Evolutionary conservation across 2,113 vertebrate genomes (phyloP).

Genomic region (Amia ocellicauda): DNA sequence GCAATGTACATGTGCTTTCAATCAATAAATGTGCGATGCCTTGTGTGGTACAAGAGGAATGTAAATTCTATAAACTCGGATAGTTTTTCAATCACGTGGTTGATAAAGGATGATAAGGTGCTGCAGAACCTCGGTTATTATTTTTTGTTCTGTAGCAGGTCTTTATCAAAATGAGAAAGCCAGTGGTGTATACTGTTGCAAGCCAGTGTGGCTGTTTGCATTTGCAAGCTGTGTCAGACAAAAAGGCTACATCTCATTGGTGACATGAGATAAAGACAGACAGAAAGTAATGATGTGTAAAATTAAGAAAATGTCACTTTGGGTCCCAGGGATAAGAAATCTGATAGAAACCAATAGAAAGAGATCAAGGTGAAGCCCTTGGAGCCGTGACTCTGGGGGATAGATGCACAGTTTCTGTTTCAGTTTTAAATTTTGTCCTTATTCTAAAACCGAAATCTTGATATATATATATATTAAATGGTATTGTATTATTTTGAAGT

Average conservation of each 20-base stretch:
- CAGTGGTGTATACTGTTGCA: neutral
- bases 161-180: neutral
- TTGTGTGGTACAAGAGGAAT: too few species aligned
- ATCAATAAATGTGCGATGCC: too few species aligned
- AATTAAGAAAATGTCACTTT: slow-evolving; percentile 61
- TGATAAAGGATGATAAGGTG: too few species aligned
- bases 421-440: neutral
- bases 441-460: too few species aligned
- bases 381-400: slow-evolving; percentile 3
- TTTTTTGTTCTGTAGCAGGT: neutral
- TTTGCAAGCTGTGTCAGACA: neutral
- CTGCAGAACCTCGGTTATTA: too few species aligned
- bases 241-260: slow-evolving; percentile 25
- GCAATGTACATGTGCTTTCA: too few species aligned
- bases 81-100: too few species aligned
- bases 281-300: slow-evolving; percentile 63
- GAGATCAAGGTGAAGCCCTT: slow-evolving; percentile 30
- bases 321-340: slow-evolving; percentile 17
- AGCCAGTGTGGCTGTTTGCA: slow-evolving; percentile 1
- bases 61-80: too few species aligned
- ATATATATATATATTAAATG: too few species aligned
- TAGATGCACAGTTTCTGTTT: neutral
- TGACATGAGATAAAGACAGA: slow-evolving; percentile 43
- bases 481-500: too few species aligned
- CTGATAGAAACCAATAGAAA: neutral